phyloP scores from a whole-genome alignment of 1,140 invertebrate species.

The Atta colombica region DNA sequence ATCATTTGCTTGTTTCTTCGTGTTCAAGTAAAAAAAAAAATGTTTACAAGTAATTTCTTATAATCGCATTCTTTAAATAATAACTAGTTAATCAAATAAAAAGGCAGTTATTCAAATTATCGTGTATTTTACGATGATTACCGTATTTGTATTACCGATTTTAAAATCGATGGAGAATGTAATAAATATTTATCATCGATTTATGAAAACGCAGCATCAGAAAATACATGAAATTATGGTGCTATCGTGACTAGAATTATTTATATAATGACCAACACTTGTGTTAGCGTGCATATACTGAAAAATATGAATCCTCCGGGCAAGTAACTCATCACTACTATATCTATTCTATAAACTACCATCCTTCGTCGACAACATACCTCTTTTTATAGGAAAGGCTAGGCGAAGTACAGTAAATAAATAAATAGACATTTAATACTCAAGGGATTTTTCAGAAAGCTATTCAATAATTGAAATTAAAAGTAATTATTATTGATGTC shows the following conservation, averaged over 20 bases:
- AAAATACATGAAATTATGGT: conserved; percentile 44
- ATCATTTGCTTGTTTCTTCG: conserved; percentile 55
- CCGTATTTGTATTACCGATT: too few relatives aligned
- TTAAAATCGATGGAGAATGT: conserved; percentile 30
- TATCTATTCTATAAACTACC: background rate
- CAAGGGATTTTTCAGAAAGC: conserved; percentile 1
- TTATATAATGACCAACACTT: conserved; percentile 33
- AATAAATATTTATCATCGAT: conserved; percentile 41
- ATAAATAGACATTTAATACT: conserved; percentile 29
- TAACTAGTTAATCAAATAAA: background rate
- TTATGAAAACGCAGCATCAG: conserved; percentile 34
- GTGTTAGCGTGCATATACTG: conserved; percentile 1
- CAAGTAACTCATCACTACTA: background rate
- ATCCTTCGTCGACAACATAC: conserved; percentile 10
- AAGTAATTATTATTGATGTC: background rate
- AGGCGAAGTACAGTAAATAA: conserved; percentile 14
- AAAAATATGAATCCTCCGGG: conserved; percentile 43
- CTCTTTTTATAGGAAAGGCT: background rate
- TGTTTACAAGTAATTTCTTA: conserved; percentile 50
- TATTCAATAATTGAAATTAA: conserved; percentile 33
- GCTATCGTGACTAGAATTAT: conserved; percentile 44
- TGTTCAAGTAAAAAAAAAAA: background rate
- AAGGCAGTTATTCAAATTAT: background rate
- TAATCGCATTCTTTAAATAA: conserved; percentile 55
- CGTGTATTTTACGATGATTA: conserved; percentile 12